Base-by-base conservation (phyloP, 2,113 vertebrate species). In the Gobius niger region DNA sequence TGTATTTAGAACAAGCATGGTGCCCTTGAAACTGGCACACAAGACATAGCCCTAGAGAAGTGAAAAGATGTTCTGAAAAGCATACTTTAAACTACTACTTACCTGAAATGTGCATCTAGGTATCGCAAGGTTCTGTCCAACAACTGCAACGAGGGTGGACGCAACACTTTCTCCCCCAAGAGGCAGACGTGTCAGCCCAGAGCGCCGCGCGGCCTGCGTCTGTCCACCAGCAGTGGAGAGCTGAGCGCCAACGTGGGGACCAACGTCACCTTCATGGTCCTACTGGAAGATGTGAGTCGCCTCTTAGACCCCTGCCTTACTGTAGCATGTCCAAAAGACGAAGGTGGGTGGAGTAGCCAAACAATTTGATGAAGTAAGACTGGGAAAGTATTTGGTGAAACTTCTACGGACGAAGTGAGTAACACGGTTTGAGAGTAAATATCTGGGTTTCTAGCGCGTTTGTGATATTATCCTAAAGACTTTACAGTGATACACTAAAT, bases 51-150 rank as follows among this genome's bases (percentile, higher is more conserved):
- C 52, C 18, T 18, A 41, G 15, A 41, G 9, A 42, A 40, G 14
- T 14, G 34, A 15, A 6, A 49, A 4, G 12, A 49, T 6, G 24
- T 34, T 34, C 24, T 34, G 24, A 34, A 34, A 34, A 34, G 24
- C 24, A 4, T 34, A 34, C 24, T 34, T 34, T 2, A 34, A 34
- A 34, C 24, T 34, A n/a, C n/a, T n/a, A n/a, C n/a, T 34, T 34
- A 34, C 24, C 24, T 34, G 24, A 24, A 14, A 52, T 52, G 6
- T 80, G 12, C 46, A 76, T 64, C 46, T 80, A 99, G 97, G 82
- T 98, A 99, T 85, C 92, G 97, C 3, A 94, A 94, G 78, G 96
- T 98, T 44, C 92, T 98, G 63, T 95, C 96, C 70, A 98, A 99
- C 85, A 98, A 98, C 88, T 99, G 97, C 90, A 96, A 95, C 3